These are phyloP conservation scores for Chymomyza procnemis DNA, from an alignment of 2,888 invertebrate species.

Conservation along the genomic window DNA sequence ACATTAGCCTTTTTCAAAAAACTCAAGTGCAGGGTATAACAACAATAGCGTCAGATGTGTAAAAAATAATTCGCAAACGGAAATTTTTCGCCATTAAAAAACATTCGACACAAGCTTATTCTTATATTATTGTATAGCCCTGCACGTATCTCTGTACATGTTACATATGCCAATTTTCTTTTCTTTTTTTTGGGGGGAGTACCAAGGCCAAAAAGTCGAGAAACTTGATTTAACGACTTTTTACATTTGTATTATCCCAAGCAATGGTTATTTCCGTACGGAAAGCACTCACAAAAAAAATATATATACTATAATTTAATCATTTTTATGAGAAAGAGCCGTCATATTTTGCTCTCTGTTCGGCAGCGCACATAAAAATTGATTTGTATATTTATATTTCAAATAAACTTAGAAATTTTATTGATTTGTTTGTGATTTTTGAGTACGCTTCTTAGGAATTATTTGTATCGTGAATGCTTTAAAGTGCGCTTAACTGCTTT, in stretches of 20 bases:
- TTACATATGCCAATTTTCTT: slow-evolving; percentile 12
- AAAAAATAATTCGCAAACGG: slow-evolving; percentile 31
- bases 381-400: slow-evolving; percentile 65
- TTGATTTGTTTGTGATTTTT: slow-evolving; percentile 55
- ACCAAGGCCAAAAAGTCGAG: neutral
- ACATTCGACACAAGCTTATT: slow-evolving; percentile 28
- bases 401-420: slow-evolving; percentile 64
- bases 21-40: neutral
- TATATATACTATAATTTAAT: slow-evolving; percentile 53
- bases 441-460: slow-evolving; percentile 16
- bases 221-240: neutral
- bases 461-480: neutral
- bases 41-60: neutral
- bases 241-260: neutral
- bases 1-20: neutral
- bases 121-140: neutral
- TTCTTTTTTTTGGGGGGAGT: neutral
- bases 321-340: slow-evolving; percentile 59
- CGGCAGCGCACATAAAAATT: slow-evolving; percentile 44
- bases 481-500: slow-evolving; percentile 10
- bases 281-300: slow-evolving; percentile 13
- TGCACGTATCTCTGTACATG: neutral
- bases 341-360: slow-evolving; percentile 12
- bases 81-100: slow-evolving; percentile 58
- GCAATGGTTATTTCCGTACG: slow-evolving; percentile 2